Percentiles rank a stretch among this genome's conserved stretches.
phyloP scores from a whole-genome alignment of 2,888 invertebrate species.

The Lasius fuliginosus region DNA sequence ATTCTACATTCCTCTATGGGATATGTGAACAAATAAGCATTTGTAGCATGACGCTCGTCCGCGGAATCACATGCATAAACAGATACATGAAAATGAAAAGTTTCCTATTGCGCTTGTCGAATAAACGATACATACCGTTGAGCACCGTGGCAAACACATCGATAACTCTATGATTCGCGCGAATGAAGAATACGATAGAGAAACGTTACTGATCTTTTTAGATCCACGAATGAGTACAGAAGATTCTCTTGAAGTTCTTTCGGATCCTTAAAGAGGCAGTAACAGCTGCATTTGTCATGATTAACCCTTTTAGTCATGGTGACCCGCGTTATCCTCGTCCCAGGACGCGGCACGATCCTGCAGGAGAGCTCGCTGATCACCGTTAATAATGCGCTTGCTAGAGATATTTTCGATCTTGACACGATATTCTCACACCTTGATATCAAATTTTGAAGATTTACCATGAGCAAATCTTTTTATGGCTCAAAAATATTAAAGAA shows the following conservation, averaged over 20 bases:
- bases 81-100: slow-evolving; percentile 21
- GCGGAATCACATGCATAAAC: not conserved
- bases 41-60: slow-evolving; percentile 14
- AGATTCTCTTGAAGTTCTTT: slow-evolving; percentile 63
- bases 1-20: slow-evolving; percentile 19
- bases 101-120: slow-evolving; percentile 5
- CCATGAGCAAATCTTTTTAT: not conserved
- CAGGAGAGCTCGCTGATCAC: slow-evolving; percentile 62
- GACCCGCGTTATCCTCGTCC: slow-evolving; percentile 78
- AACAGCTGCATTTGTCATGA: slow-evolving; percentile 84
- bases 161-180: slow-evolving; percentile 43
- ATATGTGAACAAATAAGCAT: slow-evolving; percentile 51
- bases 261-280: slow-evolving; percentile 70
- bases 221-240: slow-evolving; percentile 49
- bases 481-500: not conserved
- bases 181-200: slow-evolving; percentile 2
- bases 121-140: slow-evolving; percentile 37
- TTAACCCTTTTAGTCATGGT: slow-evolving; percentile 85
- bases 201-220: slow-evolving; percentile 36
- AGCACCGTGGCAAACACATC: slow-evolving; percentile 20
- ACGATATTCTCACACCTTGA: not conserved
- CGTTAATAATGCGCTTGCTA: slow-evolving; percentile 69
- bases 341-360: slow-evolving; percentile 60
- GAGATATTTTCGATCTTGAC: slow-evolving; percentile 54
- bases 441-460: slow-evolving; percentile 30